phyloP scores from a whole-genome alignment of 2,113 vertebrate species.

The Prinia subflava region DNA sequence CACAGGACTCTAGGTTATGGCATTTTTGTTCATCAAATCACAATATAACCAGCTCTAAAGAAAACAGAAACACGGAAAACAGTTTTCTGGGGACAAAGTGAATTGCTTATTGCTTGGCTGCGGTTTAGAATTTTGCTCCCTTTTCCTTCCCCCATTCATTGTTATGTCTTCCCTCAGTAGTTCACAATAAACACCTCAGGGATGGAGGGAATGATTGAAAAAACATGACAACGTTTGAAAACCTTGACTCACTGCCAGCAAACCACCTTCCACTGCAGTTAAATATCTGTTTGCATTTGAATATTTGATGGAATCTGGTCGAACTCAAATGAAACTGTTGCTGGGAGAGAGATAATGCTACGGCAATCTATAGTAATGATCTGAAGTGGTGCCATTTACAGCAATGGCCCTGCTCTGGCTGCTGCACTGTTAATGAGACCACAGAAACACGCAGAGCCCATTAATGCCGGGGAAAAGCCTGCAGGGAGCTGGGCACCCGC shows the following conservation, averaged over 20 bases:
- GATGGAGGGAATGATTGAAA: background rate
- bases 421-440: background rate
- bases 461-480: background rate
- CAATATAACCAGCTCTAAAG: background rate
- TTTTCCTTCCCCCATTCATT: background rate
- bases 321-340: background rate
- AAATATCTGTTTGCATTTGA: slow-evolving; percentile 6
- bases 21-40: slow-evolving; percentile 7
- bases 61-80: background rate
- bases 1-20: background rate
- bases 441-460: background rate
- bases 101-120: background rate
- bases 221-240: background rate
- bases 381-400: background rate
- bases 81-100: background rate
- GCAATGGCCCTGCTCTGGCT: background rate
- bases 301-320: slow-evolving; percentile 16
- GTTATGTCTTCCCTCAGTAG: background rate
- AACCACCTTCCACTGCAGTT: background rate
- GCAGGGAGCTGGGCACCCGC: background rate
- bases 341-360: background rate
- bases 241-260: background rate
- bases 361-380: background rate
- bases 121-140: background rate
- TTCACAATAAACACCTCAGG: background rate